phyloP scores from a whole-genome alignment of 2,113 vertebrate genomes.

The Colius striatus region DNA sequence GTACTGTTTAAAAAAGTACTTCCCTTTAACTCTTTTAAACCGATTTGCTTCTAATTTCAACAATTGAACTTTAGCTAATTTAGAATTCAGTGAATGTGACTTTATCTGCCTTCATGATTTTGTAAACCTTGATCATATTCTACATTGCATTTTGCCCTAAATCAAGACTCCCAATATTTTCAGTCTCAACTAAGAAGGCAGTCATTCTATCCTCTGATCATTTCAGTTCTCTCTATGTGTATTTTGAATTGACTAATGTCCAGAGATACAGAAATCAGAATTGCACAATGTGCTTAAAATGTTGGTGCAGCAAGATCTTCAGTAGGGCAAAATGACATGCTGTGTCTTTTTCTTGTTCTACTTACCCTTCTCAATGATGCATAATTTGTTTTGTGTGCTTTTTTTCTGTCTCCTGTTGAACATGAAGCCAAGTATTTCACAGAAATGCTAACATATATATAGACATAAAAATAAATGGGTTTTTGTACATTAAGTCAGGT shows the following conservation, averaged over 20 bases:
- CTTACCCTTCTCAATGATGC: neutral
- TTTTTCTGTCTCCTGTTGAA: neutral
- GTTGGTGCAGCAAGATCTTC: neutral
- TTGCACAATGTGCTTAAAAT: neutral
- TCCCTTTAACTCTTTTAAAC: neutral
- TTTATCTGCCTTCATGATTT: neutral
- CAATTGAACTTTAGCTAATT: neutral
- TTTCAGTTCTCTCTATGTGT: neutral
- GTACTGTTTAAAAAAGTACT: neutral
- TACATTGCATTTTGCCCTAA: neutral
- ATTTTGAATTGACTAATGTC: neutral
- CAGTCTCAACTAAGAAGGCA: neutral
- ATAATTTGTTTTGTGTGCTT: neutral
- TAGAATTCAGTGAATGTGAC: neutral
- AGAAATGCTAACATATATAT: neutral
- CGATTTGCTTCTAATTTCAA: neutral
- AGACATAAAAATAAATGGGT: neutral
- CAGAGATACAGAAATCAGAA: neutral
- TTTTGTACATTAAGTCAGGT: neutral
- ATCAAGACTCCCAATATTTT: neutral
- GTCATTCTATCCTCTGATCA: neutral
- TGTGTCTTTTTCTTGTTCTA: neutral
- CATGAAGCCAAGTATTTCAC: neutral
- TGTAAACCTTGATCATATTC: neutral
- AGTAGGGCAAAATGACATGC: neutral